Percentiles rank a stretch among this genome's conserved stretches.
phyloP scores from a whole-genome alignment of 2,113 vertebrate species.

The Centropristis striata region DNA sequence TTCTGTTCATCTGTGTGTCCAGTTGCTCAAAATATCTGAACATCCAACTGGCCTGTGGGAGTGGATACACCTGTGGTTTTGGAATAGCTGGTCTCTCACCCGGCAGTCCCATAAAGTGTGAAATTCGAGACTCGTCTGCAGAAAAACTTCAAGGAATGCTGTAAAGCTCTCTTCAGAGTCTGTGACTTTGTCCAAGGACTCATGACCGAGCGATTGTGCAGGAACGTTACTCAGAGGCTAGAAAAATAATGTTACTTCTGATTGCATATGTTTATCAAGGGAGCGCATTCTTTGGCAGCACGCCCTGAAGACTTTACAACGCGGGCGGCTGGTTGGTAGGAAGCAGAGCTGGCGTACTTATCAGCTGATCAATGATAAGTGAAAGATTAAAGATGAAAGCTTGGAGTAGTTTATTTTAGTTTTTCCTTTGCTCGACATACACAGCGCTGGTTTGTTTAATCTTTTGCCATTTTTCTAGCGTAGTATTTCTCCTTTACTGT shows the following conservation, averaged over 20 bases:
- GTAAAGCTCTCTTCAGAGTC: constrained; percentile 45
- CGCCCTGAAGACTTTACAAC: constrained; percentile 40
- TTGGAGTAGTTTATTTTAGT: constrained; percentile 33
- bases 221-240: constrained; percentile 41
- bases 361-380: constrained; percentile 55
- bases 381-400: constrained; percentile 33
- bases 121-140: constrained; percentile 66
- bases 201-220: constrained; percentile 15
- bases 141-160: constrained; percentile 73
- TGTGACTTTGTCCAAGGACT: constrained; percentile 49
- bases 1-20: constrained; percentile 39
- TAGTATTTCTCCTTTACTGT: neutral
- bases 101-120: constrained; percentile 65
- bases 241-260: constrained; percentile 39
- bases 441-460: neutral
- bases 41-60: constrained; percentile 59
- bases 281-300: constrained; percentile 48
- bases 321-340: constrained; percentile 24
- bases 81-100: constrained; percentile 58
- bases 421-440: constrained; percentile 19
- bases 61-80: constrained; percentile 75
- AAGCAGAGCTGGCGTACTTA: constrained; percentile 41
- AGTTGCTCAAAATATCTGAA: constrained; percentile 49
- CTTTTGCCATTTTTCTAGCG: constrained; percentile 17
- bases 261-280: constrained; percentile 46